Conservation (phyloP, 2,888 invertebrate species). For the Acronicta leporina region DNA sequence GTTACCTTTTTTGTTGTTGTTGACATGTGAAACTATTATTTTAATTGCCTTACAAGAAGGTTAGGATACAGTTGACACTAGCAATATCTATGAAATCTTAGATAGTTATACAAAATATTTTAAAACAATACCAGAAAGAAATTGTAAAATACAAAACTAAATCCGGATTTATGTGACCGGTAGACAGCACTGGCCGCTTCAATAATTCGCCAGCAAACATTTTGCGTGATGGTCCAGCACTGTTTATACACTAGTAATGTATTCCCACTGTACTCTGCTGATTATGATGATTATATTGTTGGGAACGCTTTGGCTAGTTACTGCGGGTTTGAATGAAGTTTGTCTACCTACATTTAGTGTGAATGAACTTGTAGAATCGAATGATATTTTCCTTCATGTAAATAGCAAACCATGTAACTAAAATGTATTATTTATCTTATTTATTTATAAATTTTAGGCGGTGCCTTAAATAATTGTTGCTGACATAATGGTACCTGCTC, state of each 20-base stretch:
- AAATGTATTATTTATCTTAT: no score
- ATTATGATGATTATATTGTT: slow-evolving; percentile 50
- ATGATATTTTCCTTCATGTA: neutral
- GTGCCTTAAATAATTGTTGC: no score
- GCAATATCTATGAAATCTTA: no score
- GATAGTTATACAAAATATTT: no score
- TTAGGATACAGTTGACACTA: no score
- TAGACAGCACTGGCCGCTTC: slow-evolving; percentile 60
- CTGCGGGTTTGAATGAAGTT: slow-evolving; percentile 13
- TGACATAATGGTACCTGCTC: no score
- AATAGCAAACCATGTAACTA: no score
- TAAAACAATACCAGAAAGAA: no score
- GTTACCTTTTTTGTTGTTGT: no score
- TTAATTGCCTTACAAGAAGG: no score
- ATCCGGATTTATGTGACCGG: neutral
- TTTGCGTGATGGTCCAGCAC: slow-evolving; percentile 48
- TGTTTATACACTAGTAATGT: slow-evolving; percentile 58
- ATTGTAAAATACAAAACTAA: neutral
- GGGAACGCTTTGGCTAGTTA: slow-evolving; percentile 24
- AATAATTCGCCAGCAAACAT: slow-evolving; percentile 70
- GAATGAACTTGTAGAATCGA: slow-evolving; percentile 10
- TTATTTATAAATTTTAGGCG: no score
- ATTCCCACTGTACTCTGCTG: slow-evolving; percentile 48
- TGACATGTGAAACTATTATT: no score
- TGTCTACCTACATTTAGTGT: slow-evolving; percentile 23